Percentiles rank a stretch among this genome's conserved stretches.
phyloP scores from a whole-genome alignment of 1,140 invertebrate genomes.

The Pentalonia nigronervosa region DNA sequence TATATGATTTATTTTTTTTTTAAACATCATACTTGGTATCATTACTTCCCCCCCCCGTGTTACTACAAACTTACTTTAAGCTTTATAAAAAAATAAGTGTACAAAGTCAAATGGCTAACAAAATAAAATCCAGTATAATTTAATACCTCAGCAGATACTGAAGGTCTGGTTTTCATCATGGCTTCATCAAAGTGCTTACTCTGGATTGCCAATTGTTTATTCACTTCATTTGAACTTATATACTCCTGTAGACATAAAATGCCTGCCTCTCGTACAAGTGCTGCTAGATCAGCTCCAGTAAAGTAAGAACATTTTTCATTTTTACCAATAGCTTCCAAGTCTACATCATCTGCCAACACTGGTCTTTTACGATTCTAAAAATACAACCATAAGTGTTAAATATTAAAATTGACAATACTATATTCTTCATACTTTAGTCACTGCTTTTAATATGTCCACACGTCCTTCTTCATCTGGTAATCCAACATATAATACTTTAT shows the following conservation, averaged over 20 bases:
- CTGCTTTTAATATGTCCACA: slow-evolving; percentile 85
- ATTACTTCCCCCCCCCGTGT: too few relatives aligned
- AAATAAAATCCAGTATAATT: not conserved
- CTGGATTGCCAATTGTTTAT: slow-evolving; percentile 64
- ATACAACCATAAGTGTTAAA: not conserved
- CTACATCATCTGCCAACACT: slow-evolving; percentile 77
- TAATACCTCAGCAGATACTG: slow-evolving; percentile 69
- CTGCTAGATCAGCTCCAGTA: slow-evolving; percentile 91
- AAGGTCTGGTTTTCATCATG: slow-evolving; percentile 79
- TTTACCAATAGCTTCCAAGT: slow-evolving; percentile 73
- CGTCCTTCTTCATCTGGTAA: slow-evolving; percentile 83
- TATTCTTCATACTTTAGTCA: slow-evolving; percentile 79
- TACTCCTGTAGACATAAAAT: slow-evolving; percentile 76
- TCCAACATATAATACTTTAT: slow-evolving; percentile 93
- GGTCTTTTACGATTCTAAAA: slow-evolving; percentile 79
- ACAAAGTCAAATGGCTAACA: not conserved
- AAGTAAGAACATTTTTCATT: slow-evolving; percentile 78
- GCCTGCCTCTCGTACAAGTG: slow-evolving; percentile 83
- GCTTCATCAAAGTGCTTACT: slow-evolving; percentile 71
- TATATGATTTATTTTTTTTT: too few relatives aligned
- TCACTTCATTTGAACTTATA: slow-evolving; percentile 61
- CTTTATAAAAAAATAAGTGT: not conserved
- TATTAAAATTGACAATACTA: not conserved
- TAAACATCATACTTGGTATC: too few relatives aligned
- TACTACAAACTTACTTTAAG: too few relatives aligned